These are phyloP conservation scores for Argyresthia goedartella DNA, from an alignment of 2,888 invertebrate species.

Conservation along the genomic window DNA sequence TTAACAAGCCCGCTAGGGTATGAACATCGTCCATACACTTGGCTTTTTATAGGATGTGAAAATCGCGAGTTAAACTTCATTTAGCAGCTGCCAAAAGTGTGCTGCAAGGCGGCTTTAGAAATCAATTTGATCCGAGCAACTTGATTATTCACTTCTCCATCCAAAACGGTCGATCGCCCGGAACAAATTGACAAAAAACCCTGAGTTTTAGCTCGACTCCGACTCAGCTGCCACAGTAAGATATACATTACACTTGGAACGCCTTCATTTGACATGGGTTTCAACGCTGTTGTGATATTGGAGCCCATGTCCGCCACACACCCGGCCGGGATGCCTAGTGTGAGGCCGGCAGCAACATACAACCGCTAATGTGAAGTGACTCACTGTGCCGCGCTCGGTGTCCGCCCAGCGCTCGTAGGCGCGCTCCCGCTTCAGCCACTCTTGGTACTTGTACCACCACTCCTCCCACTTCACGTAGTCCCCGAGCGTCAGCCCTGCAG, in stretches of 20 bases:
- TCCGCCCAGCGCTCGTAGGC: conserved; percentile 81
- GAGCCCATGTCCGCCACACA: background rate
- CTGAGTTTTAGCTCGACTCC: background rate
- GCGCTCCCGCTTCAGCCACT: conserved; percentile 88
- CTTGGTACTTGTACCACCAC: conserved; percentile 95
- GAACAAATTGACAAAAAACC: no score
- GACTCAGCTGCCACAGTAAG: background rate
- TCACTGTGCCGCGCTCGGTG: conserved; percentile 34
- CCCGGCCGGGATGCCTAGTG: background rate
- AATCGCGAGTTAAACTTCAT: no score
- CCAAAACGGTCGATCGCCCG: no score
- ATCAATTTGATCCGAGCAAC: no score
- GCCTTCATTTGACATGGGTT: no score
- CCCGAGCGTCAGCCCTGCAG: conserved; percentile 74
- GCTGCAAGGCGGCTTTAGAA: no score
- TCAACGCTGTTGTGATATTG: background rate
- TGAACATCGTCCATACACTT: no score
- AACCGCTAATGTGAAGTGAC: background rate
- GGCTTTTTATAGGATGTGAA: no score
- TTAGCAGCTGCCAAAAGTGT: no score
- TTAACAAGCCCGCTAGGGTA: no score
- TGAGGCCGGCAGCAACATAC: background rate
- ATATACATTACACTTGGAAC: background rate
- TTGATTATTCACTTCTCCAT: no score
- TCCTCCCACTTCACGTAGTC: conserved; percentile 95